Evolutionary conservation across 2,797 vertebrate genomes (phyloP), one percentile per base, ranked within the genome.

Genomic region (Hephaestus fuliginosus): DNA sequence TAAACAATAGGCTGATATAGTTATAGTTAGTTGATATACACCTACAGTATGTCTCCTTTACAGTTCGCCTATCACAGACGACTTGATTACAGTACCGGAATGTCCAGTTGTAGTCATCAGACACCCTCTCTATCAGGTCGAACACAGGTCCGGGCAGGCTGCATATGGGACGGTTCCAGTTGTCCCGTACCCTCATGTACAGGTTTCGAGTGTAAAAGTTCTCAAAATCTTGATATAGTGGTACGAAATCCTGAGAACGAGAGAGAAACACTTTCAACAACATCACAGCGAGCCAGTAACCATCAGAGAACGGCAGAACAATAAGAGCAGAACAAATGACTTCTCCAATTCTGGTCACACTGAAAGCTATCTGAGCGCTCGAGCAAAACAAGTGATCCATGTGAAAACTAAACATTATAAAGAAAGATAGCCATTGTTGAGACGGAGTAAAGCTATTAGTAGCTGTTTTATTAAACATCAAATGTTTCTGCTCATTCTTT

Each of bases 171-270:
- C 97, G 96, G 86, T 97, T 98, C 98, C 97, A 99, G 92, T 96
- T 98, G 94, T 99, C 98, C 79, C 98, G 94, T 80, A 99, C 96
- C 88, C 98, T 95, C 96, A 98, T 96, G 90, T 99, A 99, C 81
- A 99, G 85, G 68, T 99, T 99, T 74, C 98, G 94, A 30, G 92
- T 98, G 89, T 96, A 99, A 92, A 99, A 99, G 94, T 98, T 97
- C 92, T 99, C 98, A 94, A 99, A 99, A 86, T 99, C 97, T 96
- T 98, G 97, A 92, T 99, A 99, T 76, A 99, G 95, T 0, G 98
- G 97, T 79, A 98, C 96, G 88, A 99, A 99, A 84, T 97, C 95
- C 98, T 99, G 83, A 76, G 30, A 76, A 17, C 7, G 5, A 70
- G 33, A 63, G 18, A 78, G 12, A 83, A 44, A 63, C 6, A 67